Conservation (phyloP, 2,797 vertebrate genomes). For the Taeniopygia guttata region DNA sequence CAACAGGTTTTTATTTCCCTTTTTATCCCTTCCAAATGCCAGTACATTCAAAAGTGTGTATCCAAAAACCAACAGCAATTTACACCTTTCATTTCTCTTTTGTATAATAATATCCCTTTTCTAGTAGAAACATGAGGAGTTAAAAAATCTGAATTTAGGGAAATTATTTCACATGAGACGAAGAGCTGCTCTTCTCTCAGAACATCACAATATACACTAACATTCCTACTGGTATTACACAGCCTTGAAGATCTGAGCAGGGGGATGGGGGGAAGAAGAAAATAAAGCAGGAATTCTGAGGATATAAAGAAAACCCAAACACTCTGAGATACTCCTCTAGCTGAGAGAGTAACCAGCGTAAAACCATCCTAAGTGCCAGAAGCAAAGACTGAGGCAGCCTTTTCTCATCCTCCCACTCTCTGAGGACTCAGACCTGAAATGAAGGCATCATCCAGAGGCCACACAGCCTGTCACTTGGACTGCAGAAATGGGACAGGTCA, state of each 20-base stretch:
- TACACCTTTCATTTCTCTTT: neutral
- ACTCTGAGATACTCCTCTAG: neutral
- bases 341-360: neutral
- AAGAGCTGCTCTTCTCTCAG: neutral
- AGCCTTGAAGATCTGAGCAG: neutral
- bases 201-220: neutral
- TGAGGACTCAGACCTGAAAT: neutral
- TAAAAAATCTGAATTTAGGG: neutral
- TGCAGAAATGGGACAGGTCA: neutral
- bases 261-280: accelerated
- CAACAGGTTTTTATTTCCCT: neutral
- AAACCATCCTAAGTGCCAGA: neutral
- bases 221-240: neutral
- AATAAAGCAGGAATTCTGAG: neutral
- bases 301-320: neutral
- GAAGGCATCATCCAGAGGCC: neutral
- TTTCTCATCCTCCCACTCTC: neutral
- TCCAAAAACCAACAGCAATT: neutral
- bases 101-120: neutral
- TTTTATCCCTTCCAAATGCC: neutral
- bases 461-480: neutral
- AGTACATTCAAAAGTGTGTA: neutral
- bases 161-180: neutral
- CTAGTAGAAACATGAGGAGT: neutral
- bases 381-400: neutral